Conservation (phyloP, 2,888 invertebrate species). For the Stegophylla sp. region DNA sequence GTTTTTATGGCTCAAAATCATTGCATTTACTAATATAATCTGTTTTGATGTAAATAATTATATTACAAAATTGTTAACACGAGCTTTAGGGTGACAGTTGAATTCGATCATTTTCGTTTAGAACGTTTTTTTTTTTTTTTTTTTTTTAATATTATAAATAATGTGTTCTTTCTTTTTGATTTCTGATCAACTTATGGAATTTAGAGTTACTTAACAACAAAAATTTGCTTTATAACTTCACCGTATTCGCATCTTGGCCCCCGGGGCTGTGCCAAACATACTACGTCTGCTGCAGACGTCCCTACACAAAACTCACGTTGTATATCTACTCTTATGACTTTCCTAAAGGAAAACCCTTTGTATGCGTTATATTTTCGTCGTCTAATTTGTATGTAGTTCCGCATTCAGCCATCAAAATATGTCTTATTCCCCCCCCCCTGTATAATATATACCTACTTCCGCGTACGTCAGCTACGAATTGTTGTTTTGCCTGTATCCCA, state of each 20-base stretch:
- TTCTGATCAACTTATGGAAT: too few relatives aligned
- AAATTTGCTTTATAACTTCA: slow-evolving; percentile 17
- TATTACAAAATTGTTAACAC: neutral
- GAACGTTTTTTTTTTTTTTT: too few relatives aligned
- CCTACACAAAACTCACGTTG: neutral
- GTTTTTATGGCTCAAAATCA: neutral
- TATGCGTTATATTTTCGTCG: neutral
- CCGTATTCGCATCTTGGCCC: slow-evolving; percentile 9
- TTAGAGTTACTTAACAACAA: too few relatives aligned
- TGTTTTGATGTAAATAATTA: neutral
- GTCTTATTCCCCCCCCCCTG: neutral
- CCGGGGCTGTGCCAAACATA: neutral
- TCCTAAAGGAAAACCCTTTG: slow-evolving; percentile 24
- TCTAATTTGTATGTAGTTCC: neutral
- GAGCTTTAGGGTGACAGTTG: neutral
- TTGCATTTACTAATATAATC: neutral
- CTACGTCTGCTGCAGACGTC: slow-evolving; percentile 26
- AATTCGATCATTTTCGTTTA: neutral
- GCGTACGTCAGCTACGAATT: neutral
- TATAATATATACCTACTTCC: neutral
- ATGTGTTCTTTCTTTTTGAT: neutral
- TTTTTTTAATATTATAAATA: neutral
- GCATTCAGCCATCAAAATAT: neutral
- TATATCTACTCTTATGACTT: neutral
- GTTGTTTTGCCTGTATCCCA: neutral